These are phyloP conservation scores for Mystacides longicornis DNA, from an alignment of 2,888 invertebrate species.

Conservation along the genomic window DNA sequence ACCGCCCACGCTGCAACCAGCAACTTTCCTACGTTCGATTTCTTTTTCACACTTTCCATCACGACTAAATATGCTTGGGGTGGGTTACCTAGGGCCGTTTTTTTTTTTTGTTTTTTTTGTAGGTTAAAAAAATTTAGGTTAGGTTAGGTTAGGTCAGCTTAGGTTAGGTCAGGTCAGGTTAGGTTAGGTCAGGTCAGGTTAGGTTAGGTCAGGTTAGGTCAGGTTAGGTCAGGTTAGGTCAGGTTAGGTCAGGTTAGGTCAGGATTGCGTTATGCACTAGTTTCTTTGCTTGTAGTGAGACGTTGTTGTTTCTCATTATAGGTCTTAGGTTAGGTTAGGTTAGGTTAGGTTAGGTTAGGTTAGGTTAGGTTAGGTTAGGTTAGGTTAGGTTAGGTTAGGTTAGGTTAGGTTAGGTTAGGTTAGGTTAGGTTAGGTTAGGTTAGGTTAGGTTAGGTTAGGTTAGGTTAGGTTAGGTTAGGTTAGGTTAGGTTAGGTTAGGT, in stretches of 20 bases:
- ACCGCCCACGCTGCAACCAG: too few relatives aligned
- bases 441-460: conserved; percentile 6
- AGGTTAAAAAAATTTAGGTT: neutral
- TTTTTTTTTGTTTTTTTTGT: too few relatives aligned
- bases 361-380: conserved; percentile 14
- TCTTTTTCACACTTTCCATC: too few relatives aligned
- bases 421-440: conserved; percentile 6
- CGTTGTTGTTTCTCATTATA: too few relatives aligned
- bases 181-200: neutral
- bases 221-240: neutral
- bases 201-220: neutral
- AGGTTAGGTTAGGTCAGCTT: neutral
- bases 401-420: conserved; percentile 9
- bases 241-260: neutral
- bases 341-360: conserved; percentile 6
- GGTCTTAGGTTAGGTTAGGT: conserved; percentile 8
- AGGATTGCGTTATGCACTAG: too few relatives aligned
- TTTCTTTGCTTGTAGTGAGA: too few relatives aligned
- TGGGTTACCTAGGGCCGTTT: too few relatives aligned
- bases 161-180: neutral
- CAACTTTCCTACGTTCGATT: too few relatives aligned
- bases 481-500: conserved; percentile 6
- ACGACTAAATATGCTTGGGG: too few relatives aligned
- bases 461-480: conserved; percentile 6
- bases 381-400: conserved; percentile 13